Conservation (phyloP, 2,888 invertebrate species). For the Caenorhabditis parvicauda region DNA sequence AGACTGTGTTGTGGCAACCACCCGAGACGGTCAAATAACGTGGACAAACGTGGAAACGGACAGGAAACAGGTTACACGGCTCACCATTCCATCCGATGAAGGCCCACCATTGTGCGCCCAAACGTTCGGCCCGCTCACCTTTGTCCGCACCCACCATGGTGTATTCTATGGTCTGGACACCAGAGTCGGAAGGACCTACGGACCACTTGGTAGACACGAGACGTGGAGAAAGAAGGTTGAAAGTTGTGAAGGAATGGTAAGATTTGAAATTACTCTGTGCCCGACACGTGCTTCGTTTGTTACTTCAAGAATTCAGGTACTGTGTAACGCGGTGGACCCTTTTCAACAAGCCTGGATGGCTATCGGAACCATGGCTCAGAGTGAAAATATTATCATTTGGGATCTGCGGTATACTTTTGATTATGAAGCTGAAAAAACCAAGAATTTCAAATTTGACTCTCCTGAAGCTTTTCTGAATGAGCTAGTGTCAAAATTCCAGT, state of each 20-base stretch:
- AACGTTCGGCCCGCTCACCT: constrained; percentile 30
- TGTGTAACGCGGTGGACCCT: constrained; percentile 53
- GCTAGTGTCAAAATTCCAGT: too few species aligned
- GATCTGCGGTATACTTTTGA: constrained; percentile 53
- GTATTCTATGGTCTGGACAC: constrained; percentile 48
- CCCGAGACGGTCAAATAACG: constrained; percentile 15
- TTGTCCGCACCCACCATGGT: constrained; percentile 50
- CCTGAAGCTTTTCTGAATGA: too few species aligned
- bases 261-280: not conserved
- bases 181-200: constrained; percentile 17
- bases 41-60: constrained; percentile 17
- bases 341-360: constrained; percentile 55
- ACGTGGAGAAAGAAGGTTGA: constrained; percentile 30
- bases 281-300: not conserved
- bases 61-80: constrained; percentile 5
- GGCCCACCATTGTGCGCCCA: constrained; percentile 39
- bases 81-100: constrained; percentile 22
- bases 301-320: too few species aligned
- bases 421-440: too few species aligned
- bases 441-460: too few species aligned
- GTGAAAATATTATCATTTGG: constrained; percentile 42
- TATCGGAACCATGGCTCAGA: constrained; percentile 37
- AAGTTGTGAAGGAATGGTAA: constrained; percentile 20
- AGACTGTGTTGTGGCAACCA: constrained; percentile 10
- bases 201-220: constrained; percentile 31